Percentiles rank a stretch among this genome's conserved stretches.
These are phyloP conservation scores for Anhinga anhinga DNA, from an alignment of 2,113 vertebrate genomes.

Conservation along the genomic window DNA sequence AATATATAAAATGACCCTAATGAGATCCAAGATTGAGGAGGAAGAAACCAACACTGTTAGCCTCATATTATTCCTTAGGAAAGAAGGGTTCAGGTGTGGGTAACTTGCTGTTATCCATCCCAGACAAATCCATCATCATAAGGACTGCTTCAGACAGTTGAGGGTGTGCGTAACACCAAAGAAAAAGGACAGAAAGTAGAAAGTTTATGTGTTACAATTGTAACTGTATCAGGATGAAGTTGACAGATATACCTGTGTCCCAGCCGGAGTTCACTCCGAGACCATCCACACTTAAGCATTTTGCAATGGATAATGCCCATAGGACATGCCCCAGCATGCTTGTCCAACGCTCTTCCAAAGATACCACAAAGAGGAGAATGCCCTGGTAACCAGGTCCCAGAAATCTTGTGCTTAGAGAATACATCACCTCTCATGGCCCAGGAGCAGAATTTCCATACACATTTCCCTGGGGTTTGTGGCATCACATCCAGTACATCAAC, in stretches of 20 bases:
- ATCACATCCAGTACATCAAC: not conserved
- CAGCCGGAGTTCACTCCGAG: not conserved
- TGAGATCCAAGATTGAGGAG: not conserved
- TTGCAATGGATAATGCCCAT: not conserved
- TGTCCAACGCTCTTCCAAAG: not conserved
- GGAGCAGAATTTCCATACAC: not conserved
- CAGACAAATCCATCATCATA: not conserved
- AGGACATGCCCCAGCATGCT: fast-evolving
- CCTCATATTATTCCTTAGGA: not conserved
- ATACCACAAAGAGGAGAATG: too few relatives aligned
- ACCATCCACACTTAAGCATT: not conserved
- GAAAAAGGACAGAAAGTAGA: not conserved
- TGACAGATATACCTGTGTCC: not conserved
- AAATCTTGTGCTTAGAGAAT: not conserved
- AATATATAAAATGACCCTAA: not conserved
- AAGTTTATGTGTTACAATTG: not conserved
- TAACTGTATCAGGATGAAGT: not conserved
- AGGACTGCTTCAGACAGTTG: not conserved
- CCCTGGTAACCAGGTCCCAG: not conserved
- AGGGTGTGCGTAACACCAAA: not conserved
- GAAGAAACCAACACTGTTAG: not conserved
- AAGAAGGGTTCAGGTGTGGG: not conserved
- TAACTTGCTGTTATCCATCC: not conserved
- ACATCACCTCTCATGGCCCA: not conserved
- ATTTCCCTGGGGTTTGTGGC: fast-evolving